Percentiles rank a stretch among this genome's conserved stretches.
phyloP scores from a whole-genome alignment of 2,113 vertebrate genomes.

The Pampusana beccarii region DNA sequence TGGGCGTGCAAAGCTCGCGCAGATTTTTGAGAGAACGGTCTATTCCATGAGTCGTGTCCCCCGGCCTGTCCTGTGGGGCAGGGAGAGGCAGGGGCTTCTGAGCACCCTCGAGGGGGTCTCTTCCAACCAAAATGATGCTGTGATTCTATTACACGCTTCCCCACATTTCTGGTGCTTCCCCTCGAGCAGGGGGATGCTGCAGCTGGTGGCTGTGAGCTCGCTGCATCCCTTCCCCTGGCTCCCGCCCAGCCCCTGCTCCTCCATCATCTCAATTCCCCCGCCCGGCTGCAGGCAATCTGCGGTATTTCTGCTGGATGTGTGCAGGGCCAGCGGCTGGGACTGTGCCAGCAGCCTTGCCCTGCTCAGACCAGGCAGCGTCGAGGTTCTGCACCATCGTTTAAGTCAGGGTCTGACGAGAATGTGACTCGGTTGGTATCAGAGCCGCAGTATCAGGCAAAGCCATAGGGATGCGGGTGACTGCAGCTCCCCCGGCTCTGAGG shows the following conservation, averaged over 20 bases:
- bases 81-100: background rate
- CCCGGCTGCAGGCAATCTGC: background rate
- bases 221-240: background rate
- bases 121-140: too few species aligned
- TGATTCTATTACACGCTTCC: too few species aligned
- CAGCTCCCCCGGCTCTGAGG: background rate
- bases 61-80: background rate
- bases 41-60: fast-evolving
- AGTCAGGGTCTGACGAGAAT: background rate
- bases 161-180: too few species aligned
- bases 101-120: background rate
- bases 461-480: fast-evolving
- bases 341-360: background rate
- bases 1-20: too few species aligned
- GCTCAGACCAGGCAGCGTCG: background rate
- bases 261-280: background rate
- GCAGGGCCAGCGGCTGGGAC: background rate
- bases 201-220: background rate
- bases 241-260: background rate
- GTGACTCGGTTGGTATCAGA: background rate
- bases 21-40: too few species aligned
- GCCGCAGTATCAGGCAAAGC: background rate
- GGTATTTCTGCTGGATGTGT: background rate
- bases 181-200: background rate
- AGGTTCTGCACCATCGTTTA: background rate